Conservation (phyloP, 37 sponge, comb jelly and placozoan species). For the Sycon ciliatum region DNA sequence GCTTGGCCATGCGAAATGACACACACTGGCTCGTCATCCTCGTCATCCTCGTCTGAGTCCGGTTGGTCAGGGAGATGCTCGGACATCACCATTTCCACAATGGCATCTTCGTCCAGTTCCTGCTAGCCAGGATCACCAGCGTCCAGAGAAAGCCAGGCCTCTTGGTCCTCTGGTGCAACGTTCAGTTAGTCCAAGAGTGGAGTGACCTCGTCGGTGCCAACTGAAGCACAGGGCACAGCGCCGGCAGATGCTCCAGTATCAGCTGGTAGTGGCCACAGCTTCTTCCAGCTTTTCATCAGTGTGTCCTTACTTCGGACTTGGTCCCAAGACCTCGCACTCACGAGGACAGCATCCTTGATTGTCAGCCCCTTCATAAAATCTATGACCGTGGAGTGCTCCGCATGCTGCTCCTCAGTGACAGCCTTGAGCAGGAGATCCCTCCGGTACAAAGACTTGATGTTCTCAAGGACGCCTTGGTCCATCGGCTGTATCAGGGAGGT, state of each 20-base stretch:
- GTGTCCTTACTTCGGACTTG: background rate
- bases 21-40: background rate
- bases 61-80: background rate
- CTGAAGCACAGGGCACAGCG: background rate
- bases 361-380: background rate
- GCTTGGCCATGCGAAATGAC: background rate
- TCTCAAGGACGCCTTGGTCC: conserved; percentile 38
- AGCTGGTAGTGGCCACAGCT: conserved; percentile 11
- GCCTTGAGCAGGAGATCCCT: background rate
- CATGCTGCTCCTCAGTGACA: background rate
- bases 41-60: background rate
- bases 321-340: background rate
- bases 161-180: conserved; percentile 16
- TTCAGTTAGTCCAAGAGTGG: conserved; percentile 23
- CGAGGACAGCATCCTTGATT: background rate
- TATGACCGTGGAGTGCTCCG: background rate
- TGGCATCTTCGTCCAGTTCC: conserved; percentile 1
- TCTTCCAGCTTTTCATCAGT: conserved; percentile 27
- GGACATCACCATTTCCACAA: background rate
- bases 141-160: conserved; percentile 26
- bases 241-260: background rate
- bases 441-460: background rate
- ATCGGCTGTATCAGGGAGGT: background rate
- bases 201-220: background rate
- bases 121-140: conserved; percentile 28